Evolutionary conservation across 1,140 invertebrate genomes (phyloP), one percentile per base, ranked within the genome.

Genomic region (Drosophila fuyamai): DNA sequence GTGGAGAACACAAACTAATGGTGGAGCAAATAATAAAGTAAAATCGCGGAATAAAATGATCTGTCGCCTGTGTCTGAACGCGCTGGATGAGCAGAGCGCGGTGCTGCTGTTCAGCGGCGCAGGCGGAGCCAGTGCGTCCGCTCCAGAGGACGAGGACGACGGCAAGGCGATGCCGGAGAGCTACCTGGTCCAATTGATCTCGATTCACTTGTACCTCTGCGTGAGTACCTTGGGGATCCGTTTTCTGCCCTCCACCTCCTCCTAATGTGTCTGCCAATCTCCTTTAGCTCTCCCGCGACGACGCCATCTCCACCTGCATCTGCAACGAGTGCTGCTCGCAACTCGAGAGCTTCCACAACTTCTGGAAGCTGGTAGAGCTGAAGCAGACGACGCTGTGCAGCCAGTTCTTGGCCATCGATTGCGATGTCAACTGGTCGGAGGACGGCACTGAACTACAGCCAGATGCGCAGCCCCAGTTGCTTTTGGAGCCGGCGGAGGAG

Each of bases 161-260:
- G 81, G 68, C 50, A 79, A 68, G 53, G 55, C 59, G 74, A 75
- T 78, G 61, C 84, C 83, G 84, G 84, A 88, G 83, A 89, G 82
- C 80, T 83, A 89, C 50, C 68, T 89, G 80, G 78, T 91, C 47
- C 81, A 91, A 73, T 62, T 91, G 62, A 91, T 91, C 78, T 89
- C 89, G 43, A 91, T 81, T 50, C 90, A 91, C 58, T 80, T 91
- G 66, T 85, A 91, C 62, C 79, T 91, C 59, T 91, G 90, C 62
- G 89, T 91, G 77, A 84, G 83, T 86, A 56, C 18, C 36, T 51
- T 3, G 18, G 9, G 10, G 44, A 23, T 32, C 8, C 8, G 4
- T 9, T 23, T 4, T 10, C 36, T 12, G 27, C 23, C 16, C 23
- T 7, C 29, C 7, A 16, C 14, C 16, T 4, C 5, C 13, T 0